These are phyloP conservation scores for fruit fly (Drosophila melanogaster) DNA, from an alignment of 1,140 invertebrate genomes.

Conservation along the genomic window DNA sequence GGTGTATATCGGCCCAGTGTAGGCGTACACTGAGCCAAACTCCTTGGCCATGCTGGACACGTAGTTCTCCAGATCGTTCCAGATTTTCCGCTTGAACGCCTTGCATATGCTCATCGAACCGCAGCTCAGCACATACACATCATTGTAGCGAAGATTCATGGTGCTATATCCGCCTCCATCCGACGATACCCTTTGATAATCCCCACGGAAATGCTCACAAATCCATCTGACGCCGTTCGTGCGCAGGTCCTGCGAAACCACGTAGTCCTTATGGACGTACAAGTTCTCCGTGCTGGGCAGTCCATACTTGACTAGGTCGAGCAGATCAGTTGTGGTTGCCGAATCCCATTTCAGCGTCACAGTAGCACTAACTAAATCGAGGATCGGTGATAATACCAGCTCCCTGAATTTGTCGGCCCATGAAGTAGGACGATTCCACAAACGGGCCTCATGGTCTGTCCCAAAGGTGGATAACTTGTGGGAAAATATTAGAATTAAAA, in stretches of 20 bases:
- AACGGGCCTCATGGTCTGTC: slow-evolving; percentile 56
- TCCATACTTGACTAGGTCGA: slow-evolving; percentile 63
- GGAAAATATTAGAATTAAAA: not conserved
- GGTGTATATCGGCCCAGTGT: slow-evolving; percentile 61
- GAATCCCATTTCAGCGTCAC: slow-evolving; percentile 29
- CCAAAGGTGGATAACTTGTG: slow-evolving; percentile 57
- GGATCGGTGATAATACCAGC: slow-evolving; percentile 30
- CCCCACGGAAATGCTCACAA: slow-evolving; percentile 57
- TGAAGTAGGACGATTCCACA: slow-evolving; percentile 42
- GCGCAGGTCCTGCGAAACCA: slow-evolving; percentile 58
- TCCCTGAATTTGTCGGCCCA: slow-evolving; percentile 47
- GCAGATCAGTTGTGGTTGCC: slow-evolving; percentile 22
- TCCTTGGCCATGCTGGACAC: slow-evolving; percentile 29
- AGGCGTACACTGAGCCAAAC: slow-evolving; percentile 55
- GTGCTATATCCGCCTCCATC: slow-evolving; percentile 23
- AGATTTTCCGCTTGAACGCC: slow-evolving; percentile 47
- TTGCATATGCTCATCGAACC: slow-evolving; percentile 43
- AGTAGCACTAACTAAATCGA: slow-evolving; percentile 29
- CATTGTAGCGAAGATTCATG: slow-evolving; percentile 55
- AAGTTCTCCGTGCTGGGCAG: slow-evolving; percentile 59
- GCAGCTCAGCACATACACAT: slow-evolving; percentile 61
- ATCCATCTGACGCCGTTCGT: slow-evolving; percentile 57
- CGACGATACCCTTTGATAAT: slow-evolving; percentile 29
- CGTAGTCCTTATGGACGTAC: slow-evolving; percentile 63
- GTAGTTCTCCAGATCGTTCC: slow-evolving; percentile 54